Percentiles rank a stretch among this genome's conserved stretches.
Conservation (phyloP, 2,888 invertebrate species). For the Flabesymbios commensalis region DNA sequence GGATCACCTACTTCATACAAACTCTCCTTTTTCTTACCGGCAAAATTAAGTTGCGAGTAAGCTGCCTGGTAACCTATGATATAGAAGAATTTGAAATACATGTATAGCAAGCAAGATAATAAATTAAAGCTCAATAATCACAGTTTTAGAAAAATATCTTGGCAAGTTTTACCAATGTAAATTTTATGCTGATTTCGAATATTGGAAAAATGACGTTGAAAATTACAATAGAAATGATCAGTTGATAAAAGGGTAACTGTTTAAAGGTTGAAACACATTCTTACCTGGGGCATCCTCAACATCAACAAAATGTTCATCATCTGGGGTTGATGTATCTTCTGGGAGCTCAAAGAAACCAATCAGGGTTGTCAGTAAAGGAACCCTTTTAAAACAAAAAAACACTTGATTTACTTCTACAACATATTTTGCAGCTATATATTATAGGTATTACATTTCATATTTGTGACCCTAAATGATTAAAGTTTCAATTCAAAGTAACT, state of each 20-base stretch:
- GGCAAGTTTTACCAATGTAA: too few species aligned
- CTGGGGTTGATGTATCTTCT: conserved; percentile 74
- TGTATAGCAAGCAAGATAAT: background rate
- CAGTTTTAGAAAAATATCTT: background rate
- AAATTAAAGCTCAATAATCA: background rate
- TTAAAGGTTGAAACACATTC: too few species aligned
- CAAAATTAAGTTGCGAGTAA: conserved; percentile 83
- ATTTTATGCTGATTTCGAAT: too few species aligned
- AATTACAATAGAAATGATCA: too few species aligned
- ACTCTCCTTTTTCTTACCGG: conserved; percentile 75
- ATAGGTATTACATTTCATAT: too few species aligned
- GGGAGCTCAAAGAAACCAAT: conserved; percentile 88
- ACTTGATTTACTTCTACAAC: too few species aligned
- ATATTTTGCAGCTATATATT: too few species aligned
- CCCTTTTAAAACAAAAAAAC: conserved; percentile 53
- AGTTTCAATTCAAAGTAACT: too few species aligned
- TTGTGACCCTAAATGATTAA: too few species aligned
- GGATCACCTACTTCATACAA: conserved; percentile 73
- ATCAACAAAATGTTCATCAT: conserved; percentile 82
- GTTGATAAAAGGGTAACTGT: too few species aligned
- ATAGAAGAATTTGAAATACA: too few species aligned
- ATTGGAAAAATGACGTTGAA: too few species aligned
- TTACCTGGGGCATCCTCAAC: conserved; percentile 79
- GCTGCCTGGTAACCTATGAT: conserved; percentile 66
- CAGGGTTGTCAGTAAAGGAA: conserved; percentile 70